Percentiles rank a stretch among this genome's conserved stretches.
These are phyloP conservation scores for Campaea margaritaria DNA, from an alignment of 2,888 invertebrate genomes.

Conservation along the genomic window DNA sequence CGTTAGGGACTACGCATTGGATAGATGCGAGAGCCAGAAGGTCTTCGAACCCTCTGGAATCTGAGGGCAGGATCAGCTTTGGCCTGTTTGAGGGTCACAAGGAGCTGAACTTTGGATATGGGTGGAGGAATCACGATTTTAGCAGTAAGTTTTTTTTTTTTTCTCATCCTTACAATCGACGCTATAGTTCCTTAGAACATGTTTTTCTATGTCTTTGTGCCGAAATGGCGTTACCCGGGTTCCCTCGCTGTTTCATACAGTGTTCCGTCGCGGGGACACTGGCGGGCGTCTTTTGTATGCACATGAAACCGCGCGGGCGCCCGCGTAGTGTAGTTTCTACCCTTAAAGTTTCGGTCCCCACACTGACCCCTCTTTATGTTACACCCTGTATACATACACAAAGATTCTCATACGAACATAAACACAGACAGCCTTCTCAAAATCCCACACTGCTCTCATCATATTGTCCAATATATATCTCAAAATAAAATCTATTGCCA, in stretches of 20 bases:
- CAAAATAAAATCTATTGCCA: conserved; percentile 19
- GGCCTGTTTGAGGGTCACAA: conserved; percentile 95
- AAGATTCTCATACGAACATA: conserved; percentile 7
- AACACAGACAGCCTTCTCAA: not conserved
- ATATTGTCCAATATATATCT: conserved; percentile 4
- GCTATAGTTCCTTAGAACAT: too few relatives aligned
- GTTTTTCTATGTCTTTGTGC: too few relatives aligned
- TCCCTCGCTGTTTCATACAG: too few relatives aligned
- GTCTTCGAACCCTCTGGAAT: conserved; percentile 87
- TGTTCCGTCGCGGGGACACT: too few relatives aligned
- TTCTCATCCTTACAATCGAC: too few relatives aligned
- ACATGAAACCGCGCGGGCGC: too few relatives aligned
- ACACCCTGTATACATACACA: not conserved
- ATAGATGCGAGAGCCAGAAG: conserved; percentile 90
- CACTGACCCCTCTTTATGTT: too few relatives aligned
- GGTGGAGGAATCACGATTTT: conserved; percentile 90
- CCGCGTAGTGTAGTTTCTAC: too few relatives aligned
- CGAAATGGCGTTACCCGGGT: too few relatives aligned
- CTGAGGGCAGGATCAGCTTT: conserved; percentile 91
- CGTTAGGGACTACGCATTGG: conserved; percentile 94
- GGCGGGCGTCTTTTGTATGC: too few relatives aligned
- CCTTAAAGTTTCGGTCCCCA: too few relatives aligned
- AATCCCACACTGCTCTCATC: conserved; percentile 8
- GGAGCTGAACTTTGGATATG: conserved; percentile 91
- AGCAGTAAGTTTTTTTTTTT: conserved; percentile 87